phyloP scores from a whole-genome alignment of 2,888 invertebrate species.

The Odiellus spinosus region DNA sequence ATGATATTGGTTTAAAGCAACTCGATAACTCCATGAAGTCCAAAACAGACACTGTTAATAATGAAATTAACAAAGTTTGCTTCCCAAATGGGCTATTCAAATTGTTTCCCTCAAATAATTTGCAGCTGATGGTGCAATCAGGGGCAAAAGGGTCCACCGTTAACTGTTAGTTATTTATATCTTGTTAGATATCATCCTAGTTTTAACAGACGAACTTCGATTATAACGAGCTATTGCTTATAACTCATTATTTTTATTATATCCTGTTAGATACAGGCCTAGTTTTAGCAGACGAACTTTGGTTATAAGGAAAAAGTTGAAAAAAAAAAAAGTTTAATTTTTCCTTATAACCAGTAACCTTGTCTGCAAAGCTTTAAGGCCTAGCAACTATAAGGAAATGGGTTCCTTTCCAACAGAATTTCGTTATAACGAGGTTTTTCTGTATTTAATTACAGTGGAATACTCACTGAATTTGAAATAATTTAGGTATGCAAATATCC shows the following conservation, averaged over 20 bases:
- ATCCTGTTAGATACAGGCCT: no score
- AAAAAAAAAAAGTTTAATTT: background rate
- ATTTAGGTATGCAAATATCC: conserved; percentile 99
- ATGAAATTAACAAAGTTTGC: conserved; percentile 51
- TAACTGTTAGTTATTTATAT: conserved; percentile 22
- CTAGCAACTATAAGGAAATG: background rate
- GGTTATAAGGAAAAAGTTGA: background rate
- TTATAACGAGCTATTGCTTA: background rate
- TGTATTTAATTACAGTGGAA: no score
- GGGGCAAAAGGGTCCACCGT: conserved; percentile 97
- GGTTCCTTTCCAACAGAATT: background rate
- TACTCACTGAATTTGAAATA: no score
- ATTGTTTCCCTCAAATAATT: conserved; percentile 81
- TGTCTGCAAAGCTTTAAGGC: background rate
- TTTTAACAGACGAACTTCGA: no score
- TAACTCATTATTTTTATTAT: background rate
- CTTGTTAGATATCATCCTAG: no score
- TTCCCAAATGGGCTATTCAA: conserved; percentile 44
- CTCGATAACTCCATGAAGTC: conserved; percentile 63
- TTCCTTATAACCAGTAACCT: background rate
- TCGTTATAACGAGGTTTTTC: conserved; percentile 33
- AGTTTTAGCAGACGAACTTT: no score
- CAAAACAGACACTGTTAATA: conserved; percentile 63
- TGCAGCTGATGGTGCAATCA: conserved; percentile 96
- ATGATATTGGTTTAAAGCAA: conserved; percentile 54